Percentiles rank a stretch among this genome's conserved stretches.
Conservation (phyloP, 2,113 vertebrate species). For the Phyllopteryx taeniolatus region DNA sequence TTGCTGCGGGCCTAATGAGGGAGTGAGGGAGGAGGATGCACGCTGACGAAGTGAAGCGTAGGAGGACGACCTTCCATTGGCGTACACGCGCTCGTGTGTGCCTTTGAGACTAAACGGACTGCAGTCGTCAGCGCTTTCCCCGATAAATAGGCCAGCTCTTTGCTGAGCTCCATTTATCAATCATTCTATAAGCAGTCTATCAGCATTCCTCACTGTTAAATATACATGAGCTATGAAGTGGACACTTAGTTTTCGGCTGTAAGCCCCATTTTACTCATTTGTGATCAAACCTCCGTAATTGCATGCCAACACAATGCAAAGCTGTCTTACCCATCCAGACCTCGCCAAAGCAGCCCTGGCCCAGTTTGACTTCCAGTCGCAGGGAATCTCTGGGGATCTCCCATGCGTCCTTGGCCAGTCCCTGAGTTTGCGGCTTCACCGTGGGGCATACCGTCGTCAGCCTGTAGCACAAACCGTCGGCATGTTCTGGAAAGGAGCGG, state of each 20-base stretch:
- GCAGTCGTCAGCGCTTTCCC: constrained; percentile 32
- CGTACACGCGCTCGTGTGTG: constrained; percentile 12
- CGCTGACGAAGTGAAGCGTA: constrained; percentile 36
- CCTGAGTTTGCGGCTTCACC: constrained; percentile 98
- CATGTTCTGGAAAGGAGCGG: constrained; percentile 77
- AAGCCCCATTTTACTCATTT: constrained; percentile 29
- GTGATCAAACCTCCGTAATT: background rate
- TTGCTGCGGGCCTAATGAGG: constrained; percentile 58
- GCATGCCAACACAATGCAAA: background rate
- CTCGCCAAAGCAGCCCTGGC: constrained; percentile 98
- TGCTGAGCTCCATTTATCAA: background rate
- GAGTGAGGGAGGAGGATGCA: constrained; percentile 38
- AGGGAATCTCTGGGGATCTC: constrained; percentile 96
- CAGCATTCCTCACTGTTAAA: constrained; percentile 10
- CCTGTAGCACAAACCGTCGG: constrained; percentile 93
- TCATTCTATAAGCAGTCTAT: background rate
- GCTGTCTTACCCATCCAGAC: constrained; percentile 95
- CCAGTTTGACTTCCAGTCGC: constrained; percentile 91
- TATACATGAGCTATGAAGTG: constrained; percentile 13
- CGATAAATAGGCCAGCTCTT: constrained; percentile 27
- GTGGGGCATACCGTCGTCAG: constrained; percentile 95
- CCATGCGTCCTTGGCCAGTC: constrained; percentile 97
- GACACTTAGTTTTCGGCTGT: constrained; percentile 5
- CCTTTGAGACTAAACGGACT: constrained; percentile 5
- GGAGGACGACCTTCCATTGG: constrained; percentile 52